phyloP scores from a whole-genome alignment of 1,140 invertebrate genomes.

The Penaeus indicus region DNA sequence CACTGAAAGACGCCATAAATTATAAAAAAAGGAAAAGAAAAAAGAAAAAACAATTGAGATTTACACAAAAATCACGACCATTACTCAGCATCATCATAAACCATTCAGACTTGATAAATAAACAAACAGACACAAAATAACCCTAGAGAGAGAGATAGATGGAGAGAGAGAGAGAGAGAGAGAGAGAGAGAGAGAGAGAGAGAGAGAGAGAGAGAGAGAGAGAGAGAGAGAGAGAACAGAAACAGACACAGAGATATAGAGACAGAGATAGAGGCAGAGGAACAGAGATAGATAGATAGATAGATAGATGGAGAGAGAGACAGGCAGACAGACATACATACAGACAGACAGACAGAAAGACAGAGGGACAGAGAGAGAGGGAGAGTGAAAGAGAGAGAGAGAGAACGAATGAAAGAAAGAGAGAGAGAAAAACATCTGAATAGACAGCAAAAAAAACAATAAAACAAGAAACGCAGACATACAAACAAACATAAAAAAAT shows the following conservation, averaged over 20 bases:
- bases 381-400: too few relatives aligned
- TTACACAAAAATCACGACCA: not conserved
- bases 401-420: too few relatives aligned
- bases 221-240: not conserved
- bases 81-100: not conserved
- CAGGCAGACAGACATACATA: not conserved
- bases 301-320: too few relatives aligned
- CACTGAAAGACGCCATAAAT: too few relatives aligned
- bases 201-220: too few relatives aligned
- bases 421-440: too few relatives aligned
- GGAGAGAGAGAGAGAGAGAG: not conserved
- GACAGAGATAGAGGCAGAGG: conserved; percentile 11
- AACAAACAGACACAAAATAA: too few relatives aligned
- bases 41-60: not conserved
- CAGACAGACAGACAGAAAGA: not conserved
- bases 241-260: not conserved
- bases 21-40: not conserved
- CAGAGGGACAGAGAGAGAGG: too few relatives aligned
- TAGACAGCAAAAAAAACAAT: too few relatives aligned
- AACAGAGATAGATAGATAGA: not conserved
- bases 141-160: conserved; percentile 10
- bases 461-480: too few relatives aligned
- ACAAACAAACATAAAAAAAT: too few relatives aligned
- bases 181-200: not conserved
- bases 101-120: not conserved